phyloP scores from a whole-genome alignment of 2,888 invertebrate genomes.

The Stenotaenia linearis region DNA sequence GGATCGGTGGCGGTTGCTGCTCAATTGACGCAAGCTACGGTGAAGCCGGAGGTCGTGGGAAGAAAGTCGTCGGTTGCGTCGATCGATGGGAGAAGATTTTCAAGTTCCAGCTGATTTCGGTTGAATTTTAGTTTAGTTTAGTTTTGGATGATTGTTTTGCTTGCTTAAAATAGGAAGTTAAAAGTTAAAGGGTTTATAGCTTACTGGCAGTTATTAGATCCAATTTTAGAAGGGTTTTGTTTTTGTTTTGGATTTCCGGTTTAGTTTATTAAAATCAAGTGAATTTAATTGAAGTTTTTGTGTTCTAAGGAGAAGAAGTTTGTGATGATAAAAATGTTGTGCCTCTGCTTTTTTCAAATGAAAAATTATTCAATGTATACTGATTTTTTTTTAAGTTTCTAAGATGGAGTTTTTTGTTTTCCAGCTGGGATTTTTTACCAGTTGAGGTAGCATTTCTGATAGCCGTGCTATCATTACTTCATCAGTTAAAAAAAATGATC shows the following conservation, averaged over 20 bases:
- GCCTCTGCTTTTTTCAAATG: not conserved
- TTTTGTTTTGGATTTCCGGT: not conserved
- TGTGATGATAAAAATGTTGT: not conserved
- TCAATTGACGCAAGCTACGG: not conserved
- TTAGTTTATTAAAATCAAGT: not conserved
- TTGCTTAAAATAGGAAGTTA: not conserved
- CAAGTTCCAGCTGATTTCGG: not conserved
- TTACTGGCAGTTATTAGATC: not conserved
- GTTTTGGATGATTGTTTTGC: not conserved
- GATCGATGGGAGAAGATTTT: not conserved
- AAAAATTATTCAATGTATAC: not conserved
- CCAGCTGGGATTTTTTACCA: not conserved
- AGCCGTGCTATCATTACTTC: not conserved
- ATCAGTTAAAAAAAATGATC: not conserved
- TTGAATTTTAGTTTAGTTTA: not conserved
- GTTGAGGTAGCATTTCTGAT: not conserved
- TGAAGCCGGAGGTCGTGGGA: not conserved
- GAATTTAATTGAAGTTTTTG: not conserved
- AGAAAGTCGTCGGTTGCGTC: not conserved
- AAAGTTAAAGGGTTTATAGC: not conserved
- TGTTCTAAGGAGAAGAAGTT: not conserved
- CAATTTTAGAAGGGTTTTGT: not conserved
- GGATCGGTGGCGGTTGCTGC: not conserved
- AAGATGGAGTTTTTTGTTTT: not conserved
- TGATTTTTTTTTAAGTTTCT: not conserved